Evolutionary conservation across 2,888 invertebrate species (phyloP), one percentile per base, ranked within the genome.

Genomic region (Ennomos erosarius): DNA sequence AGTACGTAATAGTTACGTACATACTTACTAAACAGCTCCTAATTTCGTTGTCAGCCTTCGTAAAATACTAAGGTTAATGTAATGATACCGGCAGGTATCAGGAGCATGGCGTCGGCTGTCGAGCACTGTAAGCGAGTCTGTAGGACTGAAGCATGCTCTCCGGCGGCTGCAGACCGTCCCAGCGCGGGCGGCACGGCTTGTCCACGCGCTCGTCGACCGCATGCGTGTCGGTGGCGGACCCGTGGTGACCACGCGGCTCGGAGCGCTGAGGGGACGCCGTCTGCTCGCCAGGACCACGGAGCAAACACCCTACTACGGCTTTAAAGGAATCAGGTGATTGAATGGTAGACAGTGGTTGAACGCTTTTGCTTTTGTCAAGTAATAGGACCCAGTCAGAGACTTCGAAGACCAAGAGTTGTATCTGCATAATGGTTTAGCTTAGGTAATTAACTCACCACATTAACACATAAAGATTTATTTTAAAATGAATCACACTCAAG

Each of bases 151-250:
- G 74, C 86, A 90, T 56, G 90, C 92, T 3, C 73, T 93, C 40
- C 83, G 93, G 1, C 79, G 92, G 10, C 79, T 93, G 65, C 91
- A 92, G 61, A 83, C 89, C 42, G 92, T 92, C 43, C 92, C 93
- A 1, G 89, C 89, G 56, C 84, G 90, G 4, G 92, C 93, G 0
- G 93, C 91, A 6, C 81, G 90, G 8, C 82, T 93, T 9, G 93
- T 92, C 53, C 92, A 93, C 67, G 88, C 89, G 13, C 76, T 93
- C 12, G 92, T 93, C 9, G 92, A 92, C 74, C 87, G 92, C 64
- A 90, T 92, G 87, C 79, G 93, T 9, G 93, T 92, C n/a, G 92
- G 92, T 34, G 92, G 92, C 10, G 93, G 92, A 5, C 93, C 93
- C 1, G 66, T 89, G 35, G 89, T 93, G 38, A 62, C 75, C 66